A percentile compares a stretch with the other conserved stretches of the same genome.
Conservation (phyloP, 1,140 invertebrate genomes). For the Lucilia cuprina region DNA sequence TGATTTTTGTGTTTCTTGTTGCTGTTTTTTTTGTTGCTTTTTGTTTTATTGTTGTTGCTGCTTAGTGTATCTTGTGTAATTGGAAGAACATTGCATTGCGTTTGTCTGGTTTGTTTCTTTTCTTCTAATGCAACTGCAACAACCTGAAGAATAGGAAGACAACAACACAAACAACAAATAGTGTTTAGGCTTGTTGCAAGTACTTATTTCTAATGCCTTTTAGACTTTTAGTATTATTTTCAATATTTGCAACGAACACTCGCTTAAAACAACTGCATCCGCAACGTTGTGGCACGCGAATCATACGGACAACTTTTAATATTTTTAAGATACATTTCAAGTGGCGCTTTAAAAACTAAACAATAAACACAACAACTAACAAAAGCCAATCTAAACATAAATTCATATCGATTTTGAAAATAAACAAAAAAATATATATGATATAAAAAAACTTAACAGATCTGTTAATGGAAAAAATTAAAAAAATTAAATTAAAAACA, state of each 20-base stretch:
- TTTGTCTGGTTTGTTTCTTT: conserved; percentile 21
- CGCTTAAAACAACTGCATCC: conserved; percentile 62
- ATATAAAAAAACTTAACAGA: neutral
- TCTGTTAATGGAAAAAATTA: neutral
- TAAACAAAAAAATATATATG: neutral
- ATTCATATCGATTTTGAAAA: neutral
- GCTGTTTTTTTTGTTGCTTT: conserved; percentile 28
- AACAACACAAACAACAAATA: neutral
- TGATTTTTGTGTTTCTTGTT: conserved; percentile 31
- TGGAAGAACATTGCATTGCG: conserved; percentile 25
- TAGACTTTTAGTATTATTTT: conserved; percentile 60
- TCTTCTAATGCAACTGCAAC: conserved; percentile 1
- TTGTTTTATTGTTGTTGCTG: conserved; percentile 37
- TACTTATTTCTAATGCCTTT: conserved; percentile 37
- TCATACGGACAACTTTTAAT: conserved; percentile 46
- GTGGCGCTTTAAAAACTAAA: conserved; percentile 38
- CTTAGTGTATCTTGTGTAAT: conserved; percentile 11
- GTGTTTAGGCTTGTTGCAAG: conserved; percentile 22
- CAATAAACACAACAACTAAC: conserved; percentile 44
- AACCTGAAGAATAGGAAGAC: neutral
- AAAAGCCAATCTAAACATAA: conserved; percentile 24
- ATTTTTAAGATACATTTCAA: too few relatives aligned
- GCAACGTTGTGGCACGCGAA: conserved; percentile 63
- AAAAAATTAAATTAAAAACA: neutral
- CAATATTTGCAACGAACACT: conserved; percentile 62